Evolutionary conservation across 1,140 invertebrate genomes (phyloP).

Genomic region (Nautilus pompilius): DNA sequence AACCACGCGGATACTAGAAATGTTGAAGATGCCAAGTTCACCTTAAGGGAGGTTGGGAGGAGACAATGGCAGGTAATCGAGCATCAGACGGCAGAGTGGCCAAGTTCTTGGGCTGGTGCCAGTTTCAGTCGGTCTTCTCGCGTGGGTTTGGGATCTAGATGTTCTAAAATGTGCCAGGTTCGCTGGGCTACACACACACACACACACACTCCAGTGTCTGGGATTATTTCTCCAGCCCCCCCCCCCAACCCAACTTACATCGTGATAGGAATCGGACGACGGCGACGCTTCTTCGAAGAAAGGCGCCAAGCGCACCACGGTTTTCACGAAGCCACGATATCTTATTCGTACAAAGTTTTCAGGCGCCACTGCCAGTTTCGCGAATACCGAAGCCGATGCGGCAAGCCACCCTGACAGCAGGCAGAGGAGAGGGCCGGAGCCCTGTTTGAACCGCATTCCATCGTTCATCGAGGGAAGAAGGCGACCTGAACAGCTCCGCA

Average conservation of each 20-base stretch:
- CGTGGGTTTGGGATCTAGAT: no score
- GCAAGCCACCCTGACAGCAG: slow-evolving; percentile 18
- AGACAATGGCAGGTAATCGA: no score
- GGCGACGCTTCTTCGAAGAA: not conserved
- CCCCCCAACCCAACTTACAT: not conserved
- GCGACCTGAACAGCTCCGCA: not conserved
- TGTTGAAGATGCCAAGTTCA: no score
- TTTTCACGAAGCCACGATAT: not conserved
- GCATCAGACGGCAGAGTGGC: no score
- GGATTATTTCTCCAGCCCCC: no score
- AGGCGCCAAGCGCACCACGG: no score
- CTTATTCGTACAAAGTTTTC: not conserved
- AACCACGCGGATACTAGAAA: no score
- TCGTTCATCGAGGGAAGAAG: not conserved
- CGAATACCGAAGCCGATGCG: slow-evolving; percentile 33
- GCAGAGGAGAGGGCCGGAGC: not conserved
- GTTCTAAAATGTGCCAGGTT: no score
- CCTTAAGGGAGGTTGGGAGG: no score
- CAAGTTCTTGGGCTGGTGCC: no score
- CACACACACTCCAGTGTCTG: not conserved
- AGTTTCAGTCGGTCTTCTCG: no score
- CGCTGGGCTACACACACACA: not conserved
- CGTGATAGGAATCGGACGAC: not conserved
- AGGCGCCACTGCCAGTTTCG: slow-evolving; percentile 31
- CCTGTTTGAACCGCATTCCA: not conserved